Evolutionary conservation across 1,140 invertebrate genomes (phyloP), one percentile per base, ranked within the genome.

Genomic region (Helicorthomorpha holstii): DNA sequence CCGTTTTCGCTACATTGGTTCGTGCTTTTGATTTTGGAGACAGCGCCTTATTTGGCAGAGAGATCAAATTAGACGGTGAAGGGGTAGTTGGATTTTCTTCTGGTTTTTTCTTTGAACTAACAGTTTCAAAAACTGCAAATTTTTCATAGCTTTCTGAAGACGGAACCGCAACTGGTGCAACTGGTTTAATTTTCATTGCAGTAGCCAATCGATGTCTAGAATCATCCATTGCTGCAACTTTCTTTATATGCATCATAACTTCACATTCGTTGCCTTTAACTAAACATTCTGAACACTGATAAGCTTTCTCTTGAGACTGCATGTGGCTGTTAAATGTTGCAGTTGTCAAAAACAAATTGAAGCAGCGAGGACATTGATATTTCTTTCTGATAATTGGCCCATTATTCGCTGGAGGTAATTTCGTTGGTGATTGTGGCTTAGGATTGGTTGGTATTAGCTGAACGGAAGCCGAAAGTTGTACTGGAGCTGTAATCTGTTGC

Each of bases 191-290:
- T n/a, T n/a, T n/a, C 54, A 92, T 69, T 48, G 91, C 83, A 66
- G 82, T 81, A n/a, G 73, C 69, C 26, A 64, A 60, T 4, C n/a
- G 22, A 65, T 92, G 85, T 38, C 78, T 77, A 50, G 77, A 75
- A 71, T 92, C 88, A 51, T 83, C 72, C 16, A 81, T 80, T 16
- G 82, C 81, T 72, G 89, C 91, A 59, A 91, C 70, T 63, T 85
- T 82, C 52, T 94, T 93, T 66, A 95, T 91, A 70, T 94, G 94
- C 42, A 86, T 91, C 53, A 96, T 90, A 69, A 92, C 88, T 88
- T 88, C 93, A 55, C 86, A 76, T 88, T 88, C 93, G 68, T 93
- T 93, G 23, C 87, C 92, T 55, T 87, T 80, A 63, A 92, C 90
- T 23, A 83, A 79, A 70, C 92, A 96, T 2, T 86, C 72, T 2